A percentile compares a stretch with the other conserved stretches of the same genome.
Conservation (phyloP, 1,140 invertebrate species). For the Yoshiicerus persimilis region DNA sequence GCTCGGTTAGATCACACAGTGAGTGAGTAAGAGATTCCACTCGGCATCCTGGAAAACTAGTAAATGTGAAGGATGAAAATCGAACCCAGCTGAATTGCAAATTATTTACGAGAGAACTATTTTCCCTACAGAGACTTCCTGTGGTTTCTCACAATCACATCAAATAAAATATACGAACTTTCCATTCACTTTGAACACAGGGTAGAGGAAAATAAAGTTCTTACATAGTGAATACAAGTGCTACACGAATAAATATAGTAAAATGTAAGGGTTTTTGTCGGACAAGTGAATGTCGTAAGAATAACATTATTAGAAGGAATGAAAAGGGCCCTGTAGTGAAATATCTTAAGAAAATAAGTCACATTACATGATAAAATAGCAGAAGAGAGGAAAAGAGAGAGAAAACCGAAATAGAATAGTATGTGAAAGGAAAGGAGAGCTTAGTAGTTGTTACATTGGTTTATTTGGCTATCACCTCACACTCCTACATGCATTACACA, state of each 20-base stretch:
- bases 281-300: too few species aligned
- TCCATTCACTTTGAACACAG: neutral
- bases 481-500: constrained; percentile 4
- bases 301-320: neutral
- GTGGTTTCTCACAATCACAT: constrained; percentile 16
- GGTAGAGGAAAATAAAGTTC: neutral
- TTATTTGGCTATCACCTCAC: neutral
- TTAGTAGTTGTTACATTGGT: neutral
- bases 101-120: constrained; percentile 18
- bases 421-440: neutral
- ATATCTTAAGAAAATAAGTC: neutral
- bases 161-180: constrained; percentile 7
- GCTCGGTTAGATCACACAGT: neutral
- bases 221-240: neutral
- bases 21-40: neutral
- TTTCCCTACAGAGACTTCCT: constrained; percentile 3
- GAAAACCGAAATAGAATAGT: neutral
- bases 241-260: neutral
- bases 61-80: constrained; percentile 14
- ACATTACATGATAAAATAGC: neutral
- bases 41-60: neutral
- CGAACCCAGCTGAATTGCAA: constrained; percentile 21
- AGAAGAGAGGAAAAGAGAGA: too few species aligned
- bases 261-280: neutral
- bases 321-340: neutral